Conservation (phyloP, 1,140 invertebrate genomes). For the Choristoneura fumiferana region DNA sequence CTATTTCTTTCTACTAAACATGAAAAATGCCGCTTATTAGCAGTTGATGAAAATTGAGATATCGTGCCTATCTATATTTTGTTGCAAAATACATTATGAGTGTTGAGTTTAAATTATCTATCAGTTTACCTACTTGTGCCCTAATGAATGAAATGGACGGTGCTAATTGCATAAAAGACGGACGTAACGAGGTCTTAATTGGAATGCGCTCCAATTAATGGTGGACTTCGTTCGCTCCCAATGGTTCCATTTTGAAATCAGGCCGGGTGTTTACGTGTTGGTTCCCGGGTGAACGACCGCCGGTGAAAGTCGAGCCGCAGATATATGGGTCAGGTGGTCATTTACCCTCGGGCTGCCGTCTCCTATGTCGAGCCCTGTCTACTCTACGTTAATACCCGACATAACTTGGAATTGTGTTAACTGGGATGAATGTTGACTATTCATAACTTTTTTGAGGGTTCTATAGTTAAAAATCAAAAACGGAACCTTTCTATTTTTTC, state of each 20-base stretch:
- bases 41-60: neutral
- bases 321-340: conserved; percentile 72
- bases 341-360: conserved; percentile 58
- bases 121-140: neutral
- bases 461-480: too few species aligned
- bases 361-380: conserved; percentile 26
- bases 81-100: neutral
- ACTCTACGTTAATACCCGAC: conserved; percentile 23
- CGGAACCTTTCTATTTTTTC: too few species aligned
- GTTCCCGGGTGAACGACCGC: conserved; percentile 67
- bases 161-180: conserved; percentile 67
- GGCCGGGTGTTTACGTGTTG: conserved; percentile 52
- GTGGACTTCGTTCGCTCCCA: conserved; percentile 34
- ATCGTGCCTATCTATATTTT: neutral
- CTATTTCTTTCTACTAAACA: conserved; percentile 8
- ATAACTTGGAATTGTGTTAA: conserved; percentile 21
- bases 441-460: too few species aligned
- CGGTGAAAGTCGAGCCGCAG: conserved; percentile 62
- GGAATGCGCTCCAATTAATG: conserved; percentile 72
- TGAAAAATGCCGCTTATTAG: neutral
- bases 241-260: conserved; percentile 51
- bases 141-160: conserved; percentile 35
- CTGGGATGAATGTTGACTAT: neutral
- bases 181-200: conserved; percentile 69
- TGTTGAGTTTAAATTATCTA: too few species aligned